phyloP scores from a whole-genome alignment of 2,797 vertebrate genomes.

The Craterocephalus amniculus region DNA sequence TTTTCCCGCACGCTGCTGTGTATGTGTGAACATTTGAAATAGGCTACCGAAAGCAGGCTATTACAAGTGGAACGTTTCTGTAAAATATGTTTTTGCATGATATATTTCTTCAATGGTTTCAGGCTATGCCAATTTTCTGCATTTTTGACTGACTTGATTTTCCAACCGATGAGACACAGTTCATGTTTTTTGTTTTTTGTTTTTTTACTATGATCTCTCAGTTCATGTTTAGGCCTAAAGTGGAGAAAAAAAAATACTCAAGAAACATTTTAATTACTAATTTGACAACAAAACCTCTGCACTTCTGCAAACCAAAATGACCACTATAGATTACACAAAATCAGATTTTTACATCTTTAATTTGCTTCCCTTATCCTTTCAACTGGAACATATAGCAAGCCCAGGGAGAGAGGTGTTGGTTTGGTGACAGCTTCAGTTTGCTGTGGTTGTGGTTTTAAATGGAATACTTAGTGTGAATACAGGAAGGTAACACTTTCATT shows the following conservation, averaged over 20 bases:
- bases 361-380: not conserved
- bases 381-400: not conserved
- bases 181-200: not conserved
- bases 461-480: slow-evolving; percentile 6
- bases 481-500: not conserved
- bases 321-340: not conserved
- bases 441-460: slow-evolving; percentile 29
- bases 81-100: not conserved
- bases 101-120: not conserved
- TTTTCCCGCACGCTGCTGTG: not conserved
- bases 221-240: not conserved
- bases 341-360: not conserved
- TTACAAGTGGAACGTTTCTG: too few relatives aligned
- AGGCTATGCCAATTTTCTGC: not conserved
- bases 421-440: slow-evolving; percentile 17
- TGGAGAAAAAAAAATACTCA: not conserved
- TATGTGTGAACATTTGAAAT: not conserved
- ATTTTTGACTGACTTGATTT: not conserved
- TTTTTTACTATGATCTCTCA: not conserved
- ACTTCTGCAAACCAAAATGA: not conserved
- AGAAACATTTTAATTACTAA: too few relatives aligned
- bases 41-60: not conserved
- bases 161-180: not conserved
- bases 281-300: too few relatives aligned
- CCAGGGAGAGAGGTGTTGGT: slow-evolving; percentile 14